Base-by-base conservation (phyloP, 30 jellyfish, hydroid and myxozoan species). In the Catostylus mosaicus region DNA sequence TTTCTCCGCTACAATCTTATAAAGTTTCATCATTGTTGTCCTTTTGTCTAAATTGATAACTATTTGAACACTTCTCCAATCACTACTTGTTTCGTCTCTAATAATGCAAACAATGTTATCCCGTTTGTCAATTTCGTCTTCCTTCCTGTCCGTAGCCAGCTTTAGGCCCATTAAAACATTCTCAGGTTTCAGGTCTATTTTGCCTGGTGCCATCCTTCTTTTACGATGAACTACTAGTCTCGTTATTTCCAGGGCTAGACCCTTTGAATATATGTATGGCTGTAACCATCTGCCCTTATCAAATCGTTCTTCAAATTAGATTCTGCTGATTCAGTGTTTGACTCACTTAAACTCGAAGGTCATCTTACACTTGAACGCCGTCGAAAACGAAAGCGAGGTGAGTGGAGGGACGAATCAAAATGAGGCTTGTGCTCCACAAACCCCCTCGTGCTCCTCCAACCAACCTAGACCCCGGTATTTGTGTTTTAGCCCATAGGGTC, bases 1-100 rank as follows among this genome's bases (percentile, higher is more conserved):
- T 19, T 74, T 73, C 22, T 79, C 94, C 12, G 94, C 97, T 1
- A 89, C 80, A 33, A 80, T 20, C 27, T 78, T 36, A 48, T 80
- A 89, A 12, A 89, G 75, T 11, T 60, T 74, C 74, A 84, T 48
- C 63, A 81, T 67, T 57, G 84, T 36, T 23, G 94, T 89, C 18
- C 61, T 57, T 2, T 57, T 73, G 37, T 47, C 19, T 18, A 89
- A 37, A 65, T 48, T 74, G 20, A 37, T 74, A 77, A 31, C 54
- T 31, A 76, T 20, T 51, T 67, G 36, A 23, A 30, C 75, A 14
- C 59, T 30, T 35, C 43, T 63, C 75, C 90, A 66, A 27, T 67
- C 77, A 5, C 18, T 5, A 24, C 30, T 34, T 26, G 88, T 72
- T 30, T 83, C 87, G 31, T 71, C 82, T 32, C 38, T 57, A 11